These are phyloP conservation scores for Mamestra configurata DNA, from an alignment of 1,140 invertebrate species.

Conservation along the genomic window DNA sequence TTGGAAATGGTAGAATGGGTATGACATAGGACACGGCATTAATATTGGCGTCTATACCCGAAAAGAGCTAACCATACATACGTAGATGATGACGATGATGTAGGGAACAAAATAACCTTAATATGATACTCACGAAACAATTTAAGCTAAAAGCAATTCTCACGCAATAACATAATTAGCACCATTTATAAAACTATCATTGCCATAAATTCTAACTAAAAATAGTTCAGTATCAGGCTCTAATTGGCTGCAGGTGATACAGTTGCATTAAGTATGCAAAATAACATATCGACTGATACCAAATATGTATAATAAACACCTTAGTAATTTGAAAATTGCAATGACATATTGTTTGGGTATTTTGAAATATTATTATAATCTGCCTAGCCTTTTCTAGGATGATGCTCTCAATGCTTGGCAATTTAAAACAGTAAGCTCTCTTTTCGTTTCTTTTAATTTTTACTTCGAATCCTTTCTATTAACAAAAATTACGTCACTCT, in stretches of 20 bases:
- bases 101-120: background rate
- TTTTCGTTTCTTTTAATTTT: no score
- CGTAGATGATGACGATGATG: background rate
- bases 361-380: background rate
- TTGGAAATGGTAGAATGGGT: no score
- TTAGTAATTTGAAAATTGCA: slow-evolving; percentile 3
- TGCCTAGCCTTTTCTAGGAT: no score
- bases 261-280: slow-evolving; percentile 21
- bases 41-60: no score
- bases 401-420: no score
- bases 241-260: slow-evolving; percentile 43
- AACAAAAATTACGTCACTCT: background rate
- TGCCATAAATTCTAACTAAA: slow-evolving; percentile 28
- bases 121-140: background rate
- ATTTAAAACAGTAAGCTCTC: no score
- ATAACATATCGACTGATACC: background rate
- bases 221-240: slow-evolving; percentile 9
- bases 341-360: slow-evolving; percentile 15
- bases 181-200: slow-evolving; percentile 20
- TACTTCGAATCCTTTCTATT: no score
- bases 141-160: background rate
- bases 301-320: background rate
- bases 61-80: background rate
- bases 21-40: background rate
- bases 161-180: background rate